Evolutionary conservation across 2,797 vertebrate genomes (phyloP).

Genomic region (Sylvilagus floridanus): DNA sequence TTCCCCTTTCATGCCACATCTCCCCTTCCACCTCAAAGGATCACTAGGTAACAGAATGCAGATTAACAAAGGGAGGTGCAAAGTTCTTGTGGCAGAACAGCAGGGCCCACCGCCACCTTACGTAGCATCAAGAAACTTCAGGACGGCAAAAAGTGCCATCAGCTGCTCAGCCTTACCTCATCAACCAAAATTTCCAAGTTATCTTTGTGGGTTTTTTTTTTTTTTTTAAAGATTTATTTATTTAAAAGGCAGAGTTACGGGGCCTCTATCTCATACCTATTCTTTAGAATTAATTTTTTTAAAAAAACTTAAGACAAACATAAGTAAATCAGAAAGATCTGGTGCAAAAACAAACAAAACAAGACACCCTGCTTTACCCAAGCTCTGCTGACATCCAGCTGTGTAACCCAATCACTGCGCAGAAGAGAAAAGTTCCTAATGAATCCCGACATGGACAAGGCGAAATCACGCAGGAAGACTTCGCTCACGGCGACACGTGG

Average conservation of each 20-base stretch:
- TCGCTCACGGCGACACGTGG: not conserved
- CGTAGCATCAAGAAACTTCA: not conserved
- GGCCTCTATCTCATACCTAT: no score
- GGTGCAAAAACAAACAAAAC: no score
- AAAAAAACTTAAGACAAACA: no score
- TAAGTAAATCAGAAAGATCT: no score
- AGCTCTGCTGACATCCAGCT: no score
- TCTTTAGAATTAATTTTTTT: no score
- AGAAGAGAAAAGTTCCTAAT: not conserved
- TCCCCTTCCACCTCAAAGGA: no score
- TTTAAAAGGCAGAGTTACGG: no score
- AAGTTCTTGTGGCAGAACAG: not conserved
- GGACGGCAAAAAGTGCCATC: not conserved
- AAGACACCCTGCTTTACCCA: no score
- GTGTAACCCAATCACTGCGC: not conserved
- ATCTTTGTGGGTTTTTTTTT: not conserved
- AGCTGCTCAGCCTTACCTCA: not conserved
- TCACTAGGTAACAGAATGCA: not conserved
- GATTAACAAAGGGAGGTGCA: not conserved
- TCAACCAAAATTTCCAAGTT: not conserved
- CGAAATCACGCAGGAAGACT: not conserved
- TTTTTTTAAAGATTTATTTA: not conserved
- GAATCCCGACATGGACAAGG: not conserved
- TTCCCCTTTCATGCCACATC: not conserved
- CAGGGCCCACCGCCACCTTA: not conserved